These are phyloP conservation scores for Dynastes maya DNA, from an alignment of 2,888 invertebrate genomes.

Conservation along the genomic window DNA sequence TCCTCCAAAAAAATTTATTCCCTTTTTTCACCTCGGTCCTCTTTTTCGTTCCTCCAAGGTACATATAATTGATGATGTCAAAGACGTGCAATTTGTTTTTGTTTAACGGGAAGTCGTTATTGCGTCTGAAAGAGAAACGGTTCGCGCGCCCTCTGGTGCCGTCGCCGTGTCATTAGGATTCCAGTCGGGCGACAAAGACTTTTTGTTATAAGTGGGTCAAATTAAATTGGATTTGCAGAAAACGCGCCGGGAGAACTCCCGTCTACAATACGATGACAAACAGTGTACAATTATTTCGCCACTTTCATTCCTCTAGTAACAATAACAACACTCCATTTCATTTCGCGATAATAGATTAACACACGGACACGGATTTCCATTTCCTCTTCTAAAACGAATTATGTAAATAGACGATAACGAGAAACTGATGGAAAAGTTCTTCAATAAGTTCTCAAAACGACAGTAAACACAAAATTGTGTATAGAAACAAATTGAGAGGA, in stretches of 20 bases:
- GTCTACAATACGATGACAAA: constrained; percentile 38
- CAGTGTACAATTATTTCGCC: constrained; percentile 43
- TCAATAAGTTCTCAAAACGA: neutral
- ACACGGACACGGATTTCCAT: neutral
- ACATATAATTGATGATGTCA: constrained; percentile 49
- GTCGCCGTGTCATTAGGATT: constrained; percentile 49
- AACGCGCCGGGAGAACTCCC: constrained; percentile 16
- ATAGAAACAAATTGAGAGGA: neutral
- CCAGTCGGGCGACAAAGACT: constrained; percentile 45
- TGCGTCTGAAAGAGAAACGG: constrained; percentile 39
- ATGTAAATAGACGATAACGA: neutral
- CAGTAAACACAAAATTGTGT: neutral
- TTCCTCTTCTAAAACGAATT: constrained; percentile 11
- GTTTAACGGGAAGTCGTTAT: constrained; percentile 47
- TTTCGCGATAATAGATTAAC: constrained; percentile 16
- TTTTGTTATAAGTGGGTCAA: constrained; percentile 51
- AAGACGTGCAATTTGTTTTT: constrained; percentile 49
- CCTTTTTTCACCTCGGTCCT: neutral
- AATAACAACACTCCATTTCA: constrained; percentile 32
- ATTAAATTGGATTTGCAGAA: constrained; percentile 49
- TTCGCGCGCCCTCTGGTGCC: constrained; percentile 43
- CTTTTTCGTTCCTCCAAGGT: constrained; percentile 26
- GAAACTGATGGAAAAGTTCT: constrained; percentile 3
- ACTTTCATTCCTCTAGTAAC: constrained; percentile 6
- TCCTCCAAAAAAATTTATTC: neutral